phyloP scores from a whole-genome alignment of 53 echinoderm and acorn worm species.

The Mesocentrotus franciscanus region DNA sequence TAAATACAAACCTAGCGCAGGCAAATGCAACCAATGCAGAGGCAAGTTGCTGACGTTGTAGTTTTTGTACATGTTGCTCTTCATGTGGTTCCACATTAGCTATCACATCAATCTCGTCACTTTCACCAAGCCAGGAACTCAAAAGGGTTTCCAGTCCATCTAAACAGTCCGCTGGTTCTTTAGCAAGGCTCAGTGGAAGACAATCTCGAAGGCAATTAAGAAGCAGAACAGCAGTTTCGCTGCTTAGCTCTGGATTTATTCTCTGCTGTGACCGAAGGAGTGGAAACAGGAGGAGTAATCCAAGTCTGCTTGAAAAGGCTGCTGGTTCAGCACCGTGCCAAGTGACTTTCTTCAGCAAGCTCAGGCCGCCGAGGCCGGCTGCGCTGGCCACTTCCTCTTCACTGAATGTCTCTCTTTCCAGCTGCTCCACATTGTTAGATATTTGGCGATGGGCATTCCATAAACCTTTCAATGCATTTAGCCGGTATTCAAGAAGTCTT shows the following conservation, averaged over 20 bases:
- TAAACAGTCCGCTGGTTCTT: constrained; percentile 88
- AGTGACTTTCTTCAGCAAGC: constrained; percentile 81
- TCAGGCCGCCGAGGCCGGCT: constrained; percentile 22
- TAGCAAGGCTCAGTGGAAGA: constrained; percentile 82
- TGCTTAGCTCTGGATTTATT: constrained; percentile 79
- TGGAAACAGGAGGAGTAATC: constrained; percentile 83
- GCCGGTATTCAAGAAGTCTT: constrained; percentile 83
- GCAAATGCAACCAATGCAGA: constrained; percentile 83
- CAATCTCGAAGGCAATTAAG: constrained; percentile 83
- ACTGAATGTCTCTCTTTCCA: constrained; percentile 80
- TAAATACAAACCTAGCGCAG: constrained; percentile 81
- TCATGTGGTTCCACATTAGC: constrained; percentile 48
- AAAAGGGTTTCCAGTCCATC: constrained; percentile 83
- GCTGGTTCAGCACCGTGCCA: constrained; percentile 73
- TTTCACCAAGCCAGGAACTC: constrained; percentile 83
- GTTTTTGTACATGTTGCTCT: constrained; percentile 34
- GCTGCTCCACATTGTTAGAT: constrained; percentile 80
- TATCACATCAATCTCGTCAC: constrained; percentile 43
- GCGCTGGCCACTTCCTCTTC: constrained; percentile 75
- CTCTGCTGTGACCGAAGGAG: constrained; percentile 84
- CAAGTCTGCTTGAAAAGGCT: constrained; percentile 83
- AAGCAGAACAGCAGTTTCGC: constrained; percentile 81
- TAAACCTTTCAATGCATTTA: constrained; percentile 85
- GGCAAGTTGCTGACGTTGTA: constrained; percentile 71
- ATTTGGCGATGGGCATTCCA: constrained; percentile 90